Percentiles rank a stretch among this genome's conserved stretches.
phyloP scores from a whole-genome alignment of 2,113 vertebrate genomes.

The Hemibagrus wyckioides region DNA sequence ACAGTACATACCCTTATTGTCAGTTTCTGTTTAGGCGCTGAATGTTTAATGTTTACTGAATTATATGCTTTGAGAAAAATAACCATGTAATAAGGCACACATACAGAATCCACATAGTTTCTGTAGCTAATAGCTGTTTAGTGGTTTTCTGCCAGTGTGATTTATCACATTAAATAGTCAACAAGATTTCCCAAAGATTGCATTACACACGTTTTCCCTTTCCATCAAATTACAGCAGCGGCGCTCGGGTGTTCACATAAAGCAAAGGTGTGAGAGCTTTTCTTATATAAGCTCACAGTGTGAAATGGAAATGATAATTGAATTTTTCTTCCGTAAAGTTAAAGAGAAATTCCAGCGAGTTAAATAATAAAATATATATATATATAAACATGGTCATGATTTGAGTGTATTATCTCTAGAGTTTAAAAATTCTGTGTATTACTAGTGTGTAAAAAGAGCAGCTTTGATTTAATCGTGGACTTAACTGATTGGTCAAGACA shows the following conservation, averaged over 20 bases:
- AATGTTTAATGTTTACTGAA: background rate
- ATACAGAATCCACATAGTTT: background rate
- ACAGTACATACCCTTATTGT: background rate
- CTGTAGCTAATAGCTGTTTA: background rate
- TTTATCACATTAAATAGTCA: conserved; percentile 7
- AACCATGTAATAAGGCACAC: background rate
- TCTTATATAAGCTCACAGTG: background rate
- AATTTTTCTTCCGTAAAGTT: conserved; percentile 4
- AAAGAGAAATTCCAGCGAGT: background rate
- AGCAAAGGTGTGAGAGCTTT: background rate
- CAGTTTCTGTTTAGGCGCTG: background rate
- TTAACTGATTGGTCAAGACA: background rate
- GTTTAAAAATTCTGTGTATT: background rate
- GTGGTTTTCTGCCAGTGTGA: background rate
- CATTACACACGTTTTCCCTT: conserved; percentile 12
- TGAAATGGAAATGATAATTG: conserved; percentile 6
- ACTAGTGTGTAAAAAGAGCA: background rate
- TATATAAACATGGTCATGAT: background rate
- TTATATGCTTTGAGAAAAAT: background rate
- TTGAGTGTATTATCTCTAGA: background rate
- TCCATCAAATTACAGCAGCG: conserved; percentile 7
- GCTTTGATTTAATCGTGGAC: background rate
- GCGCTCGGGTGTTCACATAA: background rate
- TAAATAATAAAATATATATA: background rate
- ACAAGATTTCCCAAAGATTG: background rate